These are phyloP conservation scores for Solenopsis fugax DNA, from an alignment of 1,140 invertebrate species.

Conservation along the genomic window DNA sequence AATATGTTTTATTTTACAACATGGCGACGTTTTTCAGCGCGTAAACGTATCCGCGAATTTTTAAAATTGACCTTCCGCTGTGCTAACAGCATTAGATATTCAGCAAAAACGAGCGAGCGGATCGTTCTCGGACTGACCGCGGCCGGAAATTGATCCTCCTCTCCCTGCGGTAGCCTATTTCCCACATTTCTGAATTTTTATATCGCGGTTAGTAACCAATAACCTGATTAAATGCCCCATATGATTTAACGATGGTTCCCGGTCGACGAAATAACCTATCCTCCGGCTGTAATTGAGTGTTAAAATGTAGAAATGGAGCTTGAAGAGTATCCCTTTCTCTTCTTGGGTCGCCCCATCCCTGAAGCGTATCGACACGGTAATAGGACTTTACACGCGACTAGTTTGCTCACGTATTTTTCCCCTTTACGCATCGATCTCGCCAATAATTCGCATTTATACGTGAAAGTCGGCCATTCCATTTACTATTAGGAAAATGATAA, in stretches of 20 bases:
- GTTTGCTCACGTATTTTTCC: constrained; percentile 26
- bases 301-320: constrained; percentile 48
- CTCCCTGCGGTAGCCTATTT: neutral
- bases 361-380: constrained; percentile 24
- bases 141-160: constrained; percentile 53
- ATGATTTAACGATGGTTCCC: constrained; percentile 61
- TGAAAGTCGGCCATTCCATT: constrained; percentile 4
- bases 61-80: neutral
- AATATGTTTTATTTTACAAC: neutral
- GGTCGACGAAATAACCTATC: constrained; percentile 42
- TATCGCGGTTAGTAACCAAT: constrained; percentile 42
- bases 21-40: neutral
- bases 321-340: constrained; percentile 29
- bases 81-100: constrained; percentile 28
- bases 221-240: constrained; percentile 68
- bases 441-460: constrained; percentile 24
- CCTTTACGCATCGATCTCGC: constrained; percentile 6
- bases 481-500: neutral
- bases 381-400: constrained; percentile 25
- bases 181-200: constrained; percentile 60
- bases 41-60: constrained; percentile 28
- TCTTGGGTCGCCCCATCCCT: neutral
- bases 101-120: constrained; percentile 22
- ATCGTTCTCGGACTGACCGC: neutral
- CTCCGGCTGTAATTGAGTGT: constrained; percentile 37